A percentile compares a stretch with the other conserved stretches of the same genome.
phyloP scores from a whole-genome alignment of 2,888 invertebrate genomes.

The Lottia scabra region DNA sequence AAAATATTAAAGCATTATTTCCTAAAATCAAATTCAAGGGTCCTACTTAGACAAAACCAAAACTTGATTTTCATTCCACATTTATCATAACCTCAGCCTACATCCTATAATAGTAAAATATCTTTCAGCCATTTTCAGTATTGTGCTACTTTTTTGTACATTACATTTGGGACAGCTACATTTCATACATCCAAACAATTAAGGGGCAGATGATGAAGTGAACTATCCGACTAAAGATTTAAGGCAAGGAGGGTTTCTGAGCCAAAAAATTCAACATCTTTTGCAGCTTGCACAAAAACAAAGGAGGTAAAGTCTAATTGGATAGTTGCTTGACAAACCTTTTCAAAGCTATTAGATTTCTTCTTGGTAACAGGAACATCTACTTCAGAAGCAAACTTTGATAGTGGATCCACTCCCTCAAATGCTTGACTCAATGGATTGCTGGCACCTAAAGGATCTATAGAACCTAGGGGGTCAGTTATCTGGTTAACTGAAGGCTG shows the following conservation, averaged over 20 bases:
- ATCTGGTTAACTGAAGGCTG: slow-evolving; percentile 26
- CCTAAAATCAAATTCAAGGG: not conserved
- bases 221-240: too few relatives aligned
- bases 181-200: too few relatives aligned
- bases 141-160: too few relatives aligned
- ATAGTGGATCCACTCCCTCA: slow-evolving; percentile 82
- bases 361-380: slow-evolving; percentile 72
- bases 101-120: not conserved
- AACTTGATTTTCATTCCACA: not conserved
- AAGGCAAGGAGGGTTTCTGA: too few relatives aligned
- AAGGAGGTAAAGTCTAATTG: too few relatives aligned
- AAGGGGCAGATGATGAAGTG: too few relatives aligned
- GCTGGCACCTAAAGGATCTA: slow-evolving; percentile 42
- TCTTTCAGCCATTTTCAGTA: too few relatives aligned
- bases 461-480: slow-evolving; percentile 37
- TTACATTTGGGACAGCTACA: too few relatives aligned
- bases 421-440: slow-evolving; percentile 71
- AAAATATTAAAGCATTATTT: not conserved
- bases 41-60: not conserved
- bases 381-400: slow-evolving; percentile 76
- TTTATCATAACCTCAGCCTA: not conserved
- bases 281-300: too few relatives aligned
- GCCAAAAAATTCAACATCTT: too few relatives aligned
- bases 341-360: not conserved
- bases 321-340: not conserved